phyloP scores from a whole-genome alignment of 2,888 invertebrate genomes.

The Eutolmus rufibarbis region DNA sequence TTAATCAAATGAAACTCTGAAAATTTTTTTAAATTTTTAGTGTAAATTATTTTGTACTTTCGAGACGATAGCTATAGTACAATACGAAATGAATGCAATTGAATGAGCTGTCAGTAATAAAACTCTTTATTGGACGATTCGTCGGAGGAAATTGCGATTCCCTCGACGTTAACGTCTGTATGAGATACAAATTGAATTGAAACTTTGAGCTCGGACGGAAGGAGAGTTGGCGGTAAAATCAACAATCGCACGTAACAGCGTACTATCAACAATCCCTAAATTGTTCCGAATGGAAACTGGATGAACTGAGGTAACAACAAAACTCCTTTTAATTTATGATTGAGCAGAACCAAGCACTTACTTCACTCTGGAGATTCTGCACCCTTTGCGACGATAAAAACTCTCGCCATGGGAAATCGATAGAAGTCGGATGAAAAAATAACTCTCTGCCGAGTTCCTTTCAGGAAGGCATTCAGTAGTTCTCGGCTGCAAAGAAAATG shows the following conservation, averaged over 20 bases:
- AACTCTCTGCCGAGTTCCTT: neutral
- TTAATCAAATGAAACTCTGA: no score
- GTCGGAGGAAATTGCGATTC: neutral
- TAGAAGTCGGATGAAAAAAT: neutral
- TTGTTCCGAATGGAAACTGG: neutral
- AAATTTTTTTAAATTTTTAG: no score
- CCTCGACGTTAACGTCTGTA: neutral
- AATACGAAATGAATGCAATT: neutral
- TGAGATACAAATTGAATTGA: neutral
- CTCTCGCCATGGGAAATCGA: neutral
- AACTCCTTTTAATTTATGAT: neutral
- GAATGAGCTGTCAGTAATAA: neutral
- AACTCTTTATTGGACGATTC: neutral
- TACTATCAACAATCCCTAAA: neutral
- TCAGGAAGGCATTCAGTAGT: slow-evolving; percentile 6
- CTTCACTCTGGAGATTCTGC: neutral
- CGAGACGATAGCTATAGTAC: no score
- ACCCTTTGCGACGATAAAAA: neutral
- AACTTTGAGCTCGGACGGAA: neutral
- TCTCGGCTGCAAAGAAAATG: slow-evolving; percentile 24
- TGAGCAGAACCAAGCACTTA: neutral
- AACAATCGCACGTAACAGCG: neutral
- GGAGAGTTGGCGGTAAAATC: neutral
- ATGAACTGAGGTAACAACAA: neutral
- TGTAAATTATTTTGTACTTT: no score